Conservation (phyloP, 2,113 vertebrate genomes). For the Marmota flaviventris region DNA sequence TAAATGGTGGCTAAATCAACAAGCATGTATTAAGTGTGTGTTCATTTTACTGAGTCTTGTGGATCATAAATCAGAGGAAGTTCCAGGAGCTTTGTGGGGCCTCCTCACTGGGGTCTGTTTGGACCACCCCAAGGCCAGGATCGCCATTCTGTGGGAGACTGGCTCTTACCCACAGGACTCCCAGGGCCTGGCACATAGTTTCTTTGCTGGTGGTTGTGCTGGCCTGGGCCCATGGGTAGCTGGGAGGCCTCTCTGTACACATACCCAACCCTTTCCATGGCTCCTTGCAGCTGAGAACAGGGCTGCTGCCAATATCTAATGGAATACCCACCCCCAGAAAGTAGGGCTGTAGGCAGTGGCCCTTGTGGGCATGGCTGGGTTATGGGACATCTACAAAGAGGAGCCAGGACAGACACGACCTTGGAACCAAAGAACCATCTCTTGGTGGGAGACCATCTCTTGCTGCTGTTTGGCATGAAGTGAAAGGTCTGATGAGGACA, state of each 20-base stretch:
- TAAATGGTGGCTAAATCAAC: not conserved
- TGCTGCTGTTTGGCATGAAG: not conserved
- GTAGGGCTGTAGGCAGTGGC: not conserved
- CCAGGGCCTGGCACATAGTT: not conserved
- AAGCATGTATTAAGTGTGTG: not conserved
- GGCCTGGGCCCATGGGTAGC: not conserved
- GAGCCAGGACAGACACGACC: not conserved
- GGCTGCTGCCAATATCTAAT: not conserved
- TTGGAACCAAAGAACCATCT: not conserved
- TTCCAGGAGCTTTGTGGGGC: accelerated
- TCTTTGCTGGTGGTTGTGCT: conserved; percentile 18
- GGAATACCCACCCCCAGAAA: not conserved
- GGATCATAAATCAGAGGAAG: not conserved
- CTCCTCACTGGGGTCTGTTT: not conserved
- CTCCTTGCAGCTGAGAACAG: not conserved
- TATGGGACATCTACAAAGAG: not conserved
- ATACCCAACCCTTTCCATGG: not conserved
- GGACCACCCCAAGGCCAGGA: not conserved
- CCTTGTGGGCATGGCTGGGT: not conserved
- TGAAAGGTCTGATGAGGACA: not conserved
- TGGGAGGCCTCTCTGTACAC: not conserved
- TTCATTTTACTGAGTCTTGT: not conserved
- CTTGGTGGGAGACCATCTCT: not conserved
- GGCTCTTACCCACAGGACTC: not conserved
- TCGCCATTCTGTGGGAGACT: not conserved